Conservation (phyloP, 2,888 invertebrate species). For the Uropetala carovei region DNA sequence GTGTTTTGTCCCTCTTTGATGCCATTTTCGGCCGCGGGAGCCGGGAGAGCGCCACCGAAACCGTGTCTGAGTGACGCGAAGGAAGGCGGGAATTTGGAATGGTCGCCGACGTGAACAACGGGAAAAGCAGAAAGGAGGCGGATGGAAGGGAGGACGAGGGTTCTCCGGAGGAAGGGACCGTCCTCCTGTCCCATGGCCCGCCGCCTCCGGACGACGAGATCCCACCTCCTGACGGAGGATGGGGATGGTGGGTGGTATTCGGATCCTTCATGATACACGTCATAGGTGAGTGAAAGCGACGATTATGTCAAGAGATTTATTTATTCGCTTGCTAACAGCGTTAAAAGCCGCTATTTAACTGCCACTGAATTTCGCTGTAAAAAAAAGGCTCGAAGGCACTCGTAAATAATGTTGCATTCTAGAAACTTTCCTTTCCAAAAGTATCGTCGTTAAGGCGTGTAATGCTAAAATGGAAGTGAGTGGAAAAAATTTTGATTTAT, state of each 20-base stretch:
- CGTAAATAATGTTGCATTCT: neutral
- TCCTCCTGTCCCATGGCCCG: neutral
- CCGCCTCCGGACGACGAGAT: slow-evolving; percentile 69
- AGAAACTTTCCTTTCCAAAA: neutral
- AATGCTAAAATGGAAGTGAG: no score
- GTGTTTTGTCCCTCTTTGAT: neutral
- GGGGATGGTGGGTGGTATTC: slow-evolving; percentile 96
- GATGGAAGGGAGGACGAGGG: neutral
- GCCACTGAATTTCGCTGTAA: no score
- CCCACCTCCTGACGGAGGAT: slow-evolving; percentile 92
- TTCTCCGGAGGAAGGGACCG: slow-evolving; percentile 31
- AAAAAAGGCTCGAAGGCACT: no score
- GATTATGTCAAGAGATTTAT: no score
- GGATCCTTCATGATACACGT: slow-evolving; percentile 98
- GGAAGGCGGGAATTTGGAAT: slow-evolving; percentile 42
- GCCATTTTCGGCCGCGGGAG: neutral
- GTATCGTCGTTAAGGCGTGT: no score
- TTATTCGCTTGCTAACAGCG: neutral
- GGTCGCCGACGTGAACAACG: slow-evolving; percentile 21
- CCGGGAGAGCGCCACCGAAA: neutral
- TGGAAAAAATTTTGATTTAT: no score
- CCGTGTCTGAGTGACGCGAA: neutral
- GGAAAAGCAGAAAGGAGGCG: neutral
- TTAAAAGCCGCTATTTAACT: no score
- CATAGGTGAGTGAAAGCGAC: slow-evolving; percentile 84